phyloP scores from a whole-genome alignment of 1,140 invertebrate genomes.

The Homarus americanus region DNA sequence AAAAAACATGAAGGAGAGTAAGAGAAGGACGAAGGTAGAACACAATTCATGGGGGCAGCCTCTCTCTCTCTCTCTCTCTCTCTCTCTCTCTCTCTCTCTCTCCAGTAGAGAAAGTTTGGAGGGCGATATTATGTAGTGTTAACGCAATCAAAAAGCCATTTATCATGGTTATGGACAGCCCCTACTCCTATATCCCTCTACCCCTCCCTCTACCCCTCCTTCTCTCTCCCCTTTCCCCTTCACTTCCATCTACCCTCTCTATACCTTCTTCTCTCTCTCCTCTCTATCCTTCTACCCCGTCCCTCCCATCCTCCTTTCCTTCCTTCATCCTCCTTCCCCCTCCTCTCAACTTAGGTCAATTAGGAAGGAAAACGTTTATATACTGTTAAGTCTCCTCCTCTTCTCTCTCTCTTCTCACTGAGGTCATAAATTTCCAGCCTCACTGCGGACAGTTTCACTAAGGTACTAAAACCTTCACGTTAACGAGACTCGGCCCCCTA shows the following conservation, averaged over 20 bases:
- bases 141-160: conserved; percentile 53
- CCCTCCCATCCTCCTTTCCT: no score
- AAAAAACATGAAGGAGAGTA: no score
- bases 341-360: no score
- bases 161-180: conserved; percentile 40
- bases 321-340: not conserved
- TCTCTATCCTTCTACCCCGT: not conserved
- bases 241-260: not conserved
- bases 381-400: not conserved
- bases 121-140: conserved; percentile 30
- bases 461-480: no score
- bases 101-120: conserved; percentile 30
- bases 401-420: not conserved
- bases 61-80: no score
- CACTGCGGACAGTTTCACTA: no score
- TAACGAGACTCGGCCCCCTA: no score
- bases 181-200: not conserved
- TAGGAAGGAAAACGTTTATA: not conserved
- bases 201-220: not conserved
- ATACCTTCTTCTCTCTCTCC: not conserved
- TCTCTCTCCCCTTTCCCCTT: not conserved
- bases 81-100: no score
- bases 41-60: no score
- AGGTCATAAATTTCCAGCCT: no score
- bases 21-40: no score